Percentiles rank a stretch among this genome's conserved stretches.
phyloP scores from a whole-genome alignment of 2,888 invertebrate species.

The Drosophila diplacantha region DNA sequence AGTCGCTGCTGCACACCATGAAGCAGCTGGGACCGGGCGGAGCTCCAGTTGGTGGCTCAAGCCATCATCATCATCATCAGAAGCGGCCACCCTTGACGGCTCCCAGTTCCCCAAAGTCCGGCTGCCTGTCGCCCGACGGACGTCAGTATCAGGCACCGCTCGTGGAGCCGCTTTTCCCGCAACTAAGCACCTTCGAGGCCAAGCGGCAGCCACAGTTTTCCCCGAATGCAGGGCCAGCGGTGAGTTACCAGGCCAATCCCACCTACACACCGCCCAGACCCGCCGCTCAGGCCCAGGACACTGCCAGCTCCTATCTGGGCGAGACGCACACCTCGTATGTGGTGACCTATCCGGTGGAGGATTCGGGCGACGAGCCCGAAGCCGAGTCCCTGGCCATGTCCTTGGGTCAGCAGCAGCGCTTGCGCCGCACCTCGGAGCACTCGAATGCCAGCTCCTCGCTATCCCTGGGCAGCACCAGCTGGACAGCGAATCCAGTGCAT shows the following conservation, averaged over 20 bases:
- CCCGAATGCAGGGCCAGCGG: slow-evolving; percentile 1
- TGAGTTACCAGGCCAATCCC: slow-evolving; percentile 37
- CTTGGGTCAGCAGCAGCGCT: slow-evolving; percentile 32
- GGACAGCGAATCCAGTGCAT: slow-evolving; percentile 71
- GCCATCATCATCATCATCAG: slow-evolving; percentile 1
- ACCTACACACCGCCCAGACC: slow-evolving; percentile 36
- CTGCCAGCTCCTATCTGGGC: slow-evolving; percentile 46
- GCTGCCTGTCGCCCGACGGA: slow-evolving; percentile 75
- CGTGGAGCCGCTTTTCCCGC: slow-evolving; percentile 75
- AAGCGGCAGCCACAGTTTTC: slow-evolving; percentile 69
- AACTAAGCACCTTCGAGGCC: slow-evolving; percentile 66
- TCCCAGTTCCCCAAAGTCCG: slow-evolving; percentile 59
- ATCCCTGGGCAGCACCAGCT: slow-evolving; percentile 62
- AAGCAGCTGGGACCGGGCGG: slow-evolving; percentile 77
- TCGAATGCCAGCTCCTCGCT: slow-evolving; percentile 63
- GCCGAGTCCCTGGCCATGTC: slow-evolving; percentile 25
- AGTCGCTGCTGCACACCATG: slow-evolving; percentile 80
- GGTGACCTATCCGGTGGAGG: slow-evolving; percentile 71
- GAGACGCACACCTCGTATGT: slow-evolving; percentile 67
- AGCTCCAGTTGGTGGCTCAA: slow-evolving; percentile 24
- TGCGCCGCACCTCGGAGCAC: slow-evolving; percentile 65
- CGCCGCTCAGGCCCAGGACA: background rate
- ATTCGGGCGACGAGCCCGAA: slow-evolving; percentile 64
- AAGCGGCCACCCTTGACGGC: slow-evolving; percentile 31
- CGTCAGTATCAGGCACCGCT: slow-evolving; percentile 75